Percentiles rank a stretch among this genome's conserved stretches.
phyloP scores from a whole-genome alignment of 1,140 invertebrate genomes.

The Carcinoscorpius rotundicauda region DNA sequence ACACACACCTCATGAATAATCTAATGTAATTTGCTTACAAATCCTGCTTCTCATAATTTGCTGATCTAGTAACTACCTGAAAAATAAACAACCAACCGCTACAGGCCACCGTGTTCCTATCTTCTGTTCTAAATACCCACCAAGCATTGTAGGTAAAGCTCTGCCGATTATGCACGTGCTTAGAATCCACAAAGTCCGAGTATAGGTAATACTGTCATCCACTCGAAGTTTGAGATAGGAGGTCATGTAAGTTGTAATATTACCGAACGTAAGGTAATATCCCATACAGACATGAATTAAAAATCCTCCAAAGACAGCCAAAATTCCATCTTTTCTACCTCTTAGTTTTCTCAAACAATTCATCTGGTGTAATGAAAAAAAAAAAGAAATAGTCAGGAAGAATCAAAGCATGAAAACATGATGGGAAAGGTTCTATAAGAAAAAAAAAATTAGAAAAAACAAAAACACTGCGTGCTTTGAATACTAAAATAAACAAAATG shows the following conservation, averaged over 20 bases:
- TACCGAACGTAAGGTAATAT: slow-evolving; percentile 29
- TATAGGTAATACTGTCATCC: slow-evolving; percentile 27
- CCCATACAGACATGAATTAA: slow-evolving; percentile 28
- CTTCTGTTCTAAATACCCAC: slow-evolving; percentile 29
- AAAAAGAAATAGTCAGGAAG: too few species aligned
- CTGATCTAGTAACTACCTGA: slow-evolving; percentile 2
- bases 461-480: too few species aligned
- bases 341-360: too few species aligned
- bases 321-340: slow-evolving; percentile 7
- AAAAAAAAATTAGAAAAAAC: too few species aligned
- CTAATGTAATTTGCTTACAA: too few species aligned
- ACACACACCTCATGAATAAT: too few species aligned
- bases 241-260: slow-evolving; percentile 36
- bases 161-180: slow-evolving; percentile 28
- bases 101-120: slow-evolving; percentile 29
- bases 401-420: too few species aligned
- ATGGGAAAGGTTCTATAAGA: too few species aligned
- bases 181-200: slow-evolving; percentile 33
- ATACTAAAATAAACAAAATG: too few species aligned
- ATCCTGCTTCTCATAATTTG: too few species aligned
- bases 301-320: slow-evolving; percentile 27
- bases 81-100: slow-evolving; percentile 27
- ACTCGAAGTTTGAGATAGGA: slow-evolving; percentile 32
- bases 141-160: slow-evolving; percentile 32
- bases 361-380: too few species aligned